These are phyloP conservation scores for Perodicticus potto DNA, from an alignment of 2,797 vertebrate species.

Conservation along the genomic window DNA sequence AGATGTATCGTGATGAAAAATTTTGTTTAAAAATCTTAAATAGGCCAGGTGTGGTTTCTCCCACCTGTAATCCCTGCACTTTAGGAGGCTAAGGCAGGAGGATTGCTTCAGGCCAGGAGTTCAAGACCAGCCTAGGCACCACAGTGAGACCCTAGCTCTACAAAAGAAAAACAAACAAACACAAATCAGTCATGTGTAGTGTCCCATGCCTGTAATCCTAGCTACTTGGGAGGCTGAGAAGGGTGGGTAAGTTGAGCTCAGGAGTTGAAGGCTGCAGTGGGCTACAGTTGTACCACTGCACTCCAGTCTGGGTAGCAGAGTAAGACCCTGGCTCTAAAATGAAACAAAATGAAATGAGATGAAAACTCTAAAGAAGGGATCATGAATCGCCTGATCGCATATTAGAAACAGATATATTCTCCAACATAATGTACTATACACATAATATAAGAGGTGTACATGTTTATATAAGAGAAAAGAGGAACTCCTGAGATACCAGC, in stretches of 20 bases:
- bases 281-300: not conserved
- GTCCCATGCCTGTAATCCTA: not conserved
- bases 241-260: not conserved
- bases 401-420: not conserved
- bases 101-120: not conserved
- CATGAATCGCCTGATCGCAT: not conserved
- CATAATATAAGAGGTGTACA: not conserved
- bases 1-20: not conserved
- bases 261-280: not conserved
- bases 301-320: not conserved
- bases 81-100: not conserved
- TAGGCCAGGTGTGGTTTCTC: not conserved
- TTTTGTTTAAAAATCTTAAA: not conserved
- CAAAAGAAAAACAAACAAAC: not conserved
- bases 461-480: not conserved
- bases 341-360: not conserved
- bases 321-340: not conserved
- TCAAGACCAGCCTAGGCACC: not conserved
- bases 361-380: not conserved
- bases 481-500: slow-evolving; percentile 64
- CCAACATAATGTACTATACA: not conserved
- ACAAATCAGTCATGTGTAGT: not conserved
- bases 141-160: not conserved
- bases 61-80: not conserved
- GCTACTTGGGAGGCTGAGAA: not conserved